These are phyloP conservation scores for Mormyrus hasselquistii DNA, from an alignment of 2,797 vertebrate genomes.

Conservation along the genomic window DNA sequence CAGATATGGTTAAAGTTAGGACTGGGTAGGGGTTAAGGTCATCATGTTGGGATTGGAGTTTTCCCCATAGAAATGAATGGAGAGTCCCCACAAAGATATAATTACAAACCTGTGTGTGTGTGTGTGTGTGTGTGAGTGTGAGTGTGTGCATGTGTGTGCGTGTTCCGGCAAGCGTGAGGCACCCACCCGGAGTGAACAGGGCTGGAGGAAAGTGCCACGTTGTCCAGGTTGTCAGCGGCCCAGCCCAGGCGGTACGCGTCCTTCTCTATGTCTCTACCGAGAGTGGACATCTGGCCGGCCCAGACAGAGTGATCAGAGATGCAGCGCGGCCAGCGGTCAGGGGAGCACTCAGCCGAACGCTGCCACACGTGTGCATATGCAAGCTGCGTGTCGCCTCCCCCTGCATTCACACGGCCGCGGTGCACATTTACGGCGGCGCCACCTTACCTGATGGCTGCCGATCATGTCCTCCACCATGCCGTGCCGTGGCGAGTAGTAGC, in stretches of 20 bases:
- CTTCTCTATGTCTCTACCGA: constrained; percentile 77
- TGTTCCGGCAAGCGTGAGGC: not conserved
- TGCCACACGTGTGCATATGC: not conserved
- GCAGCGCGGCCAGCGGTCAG: not conserved
- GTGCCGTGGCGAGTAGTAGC: constrained; percentile 75
- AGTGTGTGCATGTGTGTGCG: not conserved
- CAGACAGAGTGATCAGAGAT: not conserved
- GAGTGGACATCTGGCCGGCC: constrained; percentile 62
- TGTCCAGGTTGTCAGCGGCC: constrained; percentile 91
- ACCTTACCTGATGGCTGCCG: constrained; percentile 76
- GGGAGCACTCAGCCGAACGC: not conserved
- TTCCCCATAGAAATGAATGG: not conserved
- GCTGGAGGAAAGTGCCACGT: constrained; percentile 87
- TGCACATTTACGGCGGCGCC: not conserved
- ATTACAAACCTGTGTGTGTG: not conserved
- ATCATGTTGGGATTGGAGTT: not conserved
- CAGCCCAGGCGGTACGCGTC: constrained; percentile 83
- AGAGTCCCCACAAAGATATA: not conserved
- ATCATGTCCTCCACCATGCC: constrained; percentile 81
- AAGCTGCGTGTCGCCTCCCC: not conserved
- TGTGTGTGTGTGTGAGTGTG: not conserved
- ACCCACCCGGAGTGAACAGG: constrained; percentile 94
- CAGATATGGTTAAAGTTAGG: not conserved
- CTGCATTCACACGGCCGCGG: not conserved
- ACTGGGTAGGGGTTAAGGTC: not conserved